Conservation (phyloP, 2,888 invertebrate species). For the Steinernema carpocapsae region DNA sequence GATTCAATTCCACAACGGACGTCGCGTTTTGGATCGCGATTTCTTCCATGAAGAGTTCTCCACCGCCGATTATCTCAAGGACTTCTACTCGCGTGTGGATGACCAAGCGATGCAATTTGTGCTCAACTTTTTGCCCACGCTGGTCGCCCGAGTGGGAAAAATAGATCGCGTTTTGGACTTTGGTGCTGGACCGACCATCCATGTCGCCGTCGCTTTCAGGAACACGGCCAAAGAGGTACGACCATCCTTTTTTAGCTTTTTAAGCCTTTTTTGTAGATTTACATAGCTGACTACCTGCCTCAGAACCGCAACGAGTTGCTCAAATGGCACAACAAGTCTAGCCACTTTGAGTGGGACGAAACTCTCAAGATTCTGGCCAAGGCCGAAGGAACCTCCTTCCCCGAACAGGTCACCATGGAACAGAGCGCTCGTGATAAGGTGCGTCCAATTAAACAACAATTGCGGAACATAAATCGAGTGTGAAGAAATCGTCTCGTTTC, state of each 20-base stretch:
- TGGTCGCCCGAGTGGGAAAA: constrained; percentile 57
- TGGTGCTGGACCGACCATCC: constrained; percentile 65
- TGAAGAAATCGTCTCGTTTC: no score
- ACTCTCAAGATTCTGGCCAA: constrained; percentile 43
- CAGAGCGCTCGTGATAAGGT: constrained; percentile 55
- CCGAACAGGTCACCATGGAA: constrained; percentile 46
- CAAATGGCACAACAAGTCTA: constrained; percentile 52
- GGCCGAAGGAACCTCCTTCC: constrained; percentile 46
- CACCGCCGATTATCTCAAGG: constrained; percentile 60
- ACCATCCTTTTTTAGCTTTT: neutral
- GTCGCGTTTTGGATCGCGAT: constrained; percentile 50
- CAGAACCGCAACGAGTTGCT: constrained; percentile 62
- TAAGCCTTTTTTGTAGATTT: constrained; percentile 50
- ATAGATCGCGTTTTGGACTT: constrained; percentile 47
- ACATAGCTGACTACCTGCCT: constrained; percentile 65
- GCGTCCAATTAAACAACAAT: neutral
- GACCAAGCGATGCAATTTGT: constrained; percentile 68
- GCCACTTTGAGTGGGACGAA: constrained; percentile 57
- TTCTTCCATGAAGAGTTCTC: constrained; percentile 58
- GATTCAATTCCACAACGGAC: neutral
- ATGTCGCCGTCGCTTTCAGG: constrained; percentile 63
- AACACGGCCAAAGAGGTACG: constrained; percentile 56
- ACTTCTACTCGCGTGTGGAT: constrained; percentile 63
- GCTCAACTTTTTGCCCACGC: constrained; percentile 62
- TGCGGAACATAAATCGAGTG: no score